Base-by-base conservation (phyloP, 2,888 invertebrate genomes). In the Drosophila niveifrons region DNA sequence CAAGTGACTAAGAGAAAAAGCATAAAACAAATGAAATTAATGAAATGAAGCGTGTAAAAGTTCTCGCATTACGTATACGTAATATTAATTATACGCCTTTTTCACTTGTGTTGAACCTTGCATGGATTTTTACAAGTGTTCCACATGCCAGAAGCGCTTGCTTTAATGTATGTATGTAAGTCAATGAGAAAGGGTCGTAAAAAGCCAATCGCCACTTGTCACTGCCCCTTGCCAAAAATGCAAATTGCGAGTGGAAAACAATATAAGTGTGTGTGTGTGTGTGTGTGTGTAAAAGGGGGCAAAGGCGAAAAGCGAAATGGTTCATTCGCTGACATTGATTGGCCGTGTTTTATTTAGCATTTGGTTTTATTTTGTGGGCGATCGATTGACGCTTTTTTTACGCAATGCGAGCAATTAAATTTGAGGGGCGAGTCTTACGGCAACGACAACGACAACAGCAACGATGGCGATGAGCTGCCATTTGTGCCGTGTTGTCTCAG, bases 251-350 rank as follows among this genome's bases (percentile, higher is more conserved):
- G 17, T 10, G 11, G 31, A 18, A 15, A 31, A n/a, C 6, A 23
- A 6, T 23, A 23, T 23, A 23, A 23, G 23, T 23, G 6, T 23
- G 23, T 23, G 4, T 18, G 18, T 18, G 18, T 18, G 18, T 23
- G 23, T 23, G 23, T 23, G 31, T 29, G 29, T 31, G 31, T 31
- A 9, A 2, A 9, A 2, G 9, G 9, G 10, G 34, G 34, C 34
- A 36, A n/a, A 36, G n/a, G 28, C 8, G 28, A 41, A 43, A 28
- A 34, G 17, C 13, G 31, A 34, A 23, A 13, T 23, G 39, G 13
- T 15, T 41, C 39, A 55, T 18, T 53, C 36, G 39, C 15, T 66
- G 73, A 80, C 73, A 76, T 71, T 81, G 80, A 86, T 83, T 86
- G 83, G 53, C 39, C 10, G 46, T 53, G 31, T 50, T 56, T 75